phyloP scores from a whole-genome alignment of 35 echinoderm and acorn worm genomes.

The Lytechinus variegatus region DNA sequence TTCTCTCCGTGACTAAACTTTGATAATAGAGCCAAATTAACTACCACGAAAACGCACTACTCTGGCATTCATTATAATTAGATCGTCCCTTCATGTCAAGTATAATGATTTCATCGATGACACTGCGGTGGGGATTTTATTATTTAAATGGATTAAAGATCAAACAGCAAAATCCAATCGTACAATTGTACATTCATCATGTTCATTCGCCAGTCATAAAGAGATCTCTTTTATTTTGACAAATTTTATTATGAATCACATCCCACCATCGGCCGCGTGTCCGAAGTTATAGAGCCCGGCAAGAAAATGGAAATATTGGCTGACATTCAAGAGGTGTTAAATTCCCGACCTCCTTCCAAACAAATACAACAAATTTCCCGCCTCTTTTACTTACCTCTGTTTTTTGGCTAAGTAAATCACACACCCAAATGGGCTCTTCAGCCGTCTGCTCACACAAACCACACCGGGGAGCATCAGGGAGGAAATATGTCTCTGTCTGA shows the following conservation, averaged over 20 bases:
- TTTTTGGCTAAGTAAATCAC: neutral
- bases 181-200: neutral
- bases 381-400: neutral
- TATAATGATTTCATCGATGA: neutral
- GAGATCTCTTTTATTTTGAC: neutral
- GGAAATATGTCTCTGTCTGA: neutral
- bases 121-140: neutral
- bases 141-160: neutral
- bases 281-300: neutral
- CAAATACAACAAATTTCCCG: neutral
- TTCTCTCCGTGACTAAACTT: neutral
- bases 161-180: neutral
- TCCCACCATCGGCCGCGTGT: neutral
- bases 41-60: neutral
- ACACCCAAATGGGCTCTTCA: neutral
- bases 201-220: neutral
- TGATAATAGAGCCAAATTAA: neutral
- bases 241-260: neutral
- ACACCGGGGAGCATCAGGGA: neutral
- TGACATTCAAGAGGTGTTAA: conserved; percentile 1
- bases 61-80: neutral
- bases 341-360: neutral
- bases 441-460: neutral
- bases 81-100: neutral
- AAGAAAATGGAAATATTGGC: neutral